These are phyloP conservation scores for Pyrgilauda ruficollis DNA, from an alignment of 2,113 vertebrate genomes.

Conservation along the genomic window DNA sequence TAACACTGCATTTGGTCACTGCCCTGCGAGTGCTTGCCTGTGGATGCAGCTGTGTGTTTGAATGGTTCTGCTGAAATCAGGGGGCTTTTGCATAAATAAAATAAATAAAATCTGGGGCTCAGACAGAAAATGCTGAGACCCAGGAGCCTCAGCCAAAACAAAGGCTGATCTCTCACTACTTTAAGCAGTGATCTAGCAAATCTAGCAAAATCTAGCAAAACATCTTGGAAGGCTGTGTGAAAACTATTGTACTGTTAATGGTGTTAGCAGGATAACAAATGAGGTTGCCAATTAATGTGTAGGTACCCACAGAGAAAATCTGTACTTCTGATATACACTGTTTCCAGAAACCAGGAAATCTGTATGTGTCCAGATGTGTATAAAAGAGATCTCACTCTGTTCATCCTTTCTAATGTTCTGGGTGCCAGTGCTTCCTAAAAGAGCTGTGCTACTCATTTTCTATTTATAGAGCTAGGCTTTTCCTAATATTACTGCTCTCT, in stretches of 20 bases:
- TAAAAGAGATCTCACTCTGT: not conserved
- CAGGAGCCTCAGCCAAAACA: not conserved
- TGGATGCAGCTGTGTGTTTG: not conserved
- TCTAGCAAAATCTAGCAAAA: not conserved
- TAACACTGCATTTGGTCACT: not conserved
- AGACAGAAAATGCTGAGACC: not conserved
- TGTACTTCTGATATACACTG: not conserved
- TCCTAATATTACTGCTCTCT: not conserved
- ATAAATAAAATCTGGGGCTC: not conserved
- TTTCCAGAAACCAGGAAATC: not conserved
- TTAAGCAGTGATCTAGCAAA: not conserved
- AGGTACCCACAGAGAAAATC: not conserved
- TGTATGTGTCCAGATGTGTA: not conserved
- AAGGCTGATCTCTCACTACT: not conserved
- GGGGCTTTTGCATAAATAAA: not conserved
- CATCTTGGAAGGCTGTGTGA: not conserved
- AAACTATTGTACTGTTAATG: not conserved
- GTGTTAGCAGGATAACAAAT: not conserved
- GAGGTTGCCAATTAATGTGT: not conserved
- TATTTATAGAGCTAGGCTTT: not conserved
- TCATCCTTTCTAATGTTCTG: not conserved
- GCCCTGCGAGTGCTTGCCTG: not conserved
- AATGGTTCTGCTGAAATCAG: not conserved
- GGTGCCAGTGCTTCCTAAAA: not conserved
- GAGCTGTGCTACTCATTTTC: not conserved